Conservation (phyloP, 2,797 vertebrate genomes). For the Poecilia wingei region DNA sequence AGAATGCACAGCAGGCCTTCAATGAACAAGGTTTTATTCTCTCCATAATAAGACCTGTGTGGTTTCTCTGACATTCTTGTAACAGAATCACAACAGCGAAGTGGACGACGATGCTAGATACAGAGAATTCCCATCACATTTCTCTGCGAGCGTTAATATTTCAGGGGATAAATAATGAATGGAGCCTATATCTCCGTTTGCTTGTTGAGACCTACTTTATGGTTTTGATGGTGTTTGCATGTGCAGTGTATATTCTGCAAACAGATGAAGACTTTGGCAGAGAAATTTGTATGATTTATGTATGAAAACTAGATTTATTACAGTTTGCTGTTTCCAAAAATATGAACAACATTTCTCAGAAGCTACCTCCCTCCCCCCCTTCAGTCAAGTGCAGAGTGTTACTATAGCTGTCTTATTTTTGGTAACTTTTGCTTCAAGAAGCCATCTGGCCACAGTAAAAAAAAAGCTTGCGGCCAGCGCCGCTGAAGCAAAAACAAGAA, state of each 20-base stretch:
- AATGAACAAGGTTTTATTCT: constrained; percentile 37
- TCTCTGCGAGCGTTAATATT: constrained; percentile 61
- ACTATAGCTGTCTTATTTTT: not conserved
- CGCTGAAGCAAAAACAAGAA: not conserved
- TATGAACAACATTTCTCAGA: constrained; percentile 6
- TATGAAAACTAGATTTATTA: not conserved
- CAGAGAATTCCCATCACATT: constrained; percentile 52
- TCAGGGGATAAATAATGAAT: constrained; percentile 73
- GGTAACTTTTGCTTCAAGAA: not conserved
- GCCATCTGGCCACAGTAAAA: not conserved
- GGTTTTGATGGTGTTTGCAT: constrained; percentile 33
- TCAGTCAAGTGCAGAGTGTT: constrained; percentile 2
- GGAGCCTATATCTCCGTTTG: constrained; percentile 51
- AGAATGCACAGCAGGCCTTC: constrained; percentile 35
- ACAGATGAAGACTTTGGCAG: constrained; percentile 21
- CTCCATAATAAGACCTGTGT: constrained; percentile 34
- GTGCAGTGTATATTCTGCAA: constrained; percentile 29
- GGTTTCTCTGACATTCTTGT: constrained; percentile 35
- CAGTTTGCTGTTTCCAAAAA: not conserved
- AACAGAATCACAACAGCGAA: constrained; percentile 54
- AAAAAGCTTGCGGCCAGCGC: not conserved
- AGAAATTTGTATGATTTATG: constrained; percentile 6
- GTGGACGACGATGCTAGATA: constrained; percentile 49
- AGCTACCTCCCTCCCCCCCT: not conserved
- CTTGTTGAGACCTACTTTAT: constrained; percentile 56